These are phyloP conservation scores for Fopius arisanus DNA, from an alignment of 1,140 invertebrate species.

Conservation along the genomic window DNA sequence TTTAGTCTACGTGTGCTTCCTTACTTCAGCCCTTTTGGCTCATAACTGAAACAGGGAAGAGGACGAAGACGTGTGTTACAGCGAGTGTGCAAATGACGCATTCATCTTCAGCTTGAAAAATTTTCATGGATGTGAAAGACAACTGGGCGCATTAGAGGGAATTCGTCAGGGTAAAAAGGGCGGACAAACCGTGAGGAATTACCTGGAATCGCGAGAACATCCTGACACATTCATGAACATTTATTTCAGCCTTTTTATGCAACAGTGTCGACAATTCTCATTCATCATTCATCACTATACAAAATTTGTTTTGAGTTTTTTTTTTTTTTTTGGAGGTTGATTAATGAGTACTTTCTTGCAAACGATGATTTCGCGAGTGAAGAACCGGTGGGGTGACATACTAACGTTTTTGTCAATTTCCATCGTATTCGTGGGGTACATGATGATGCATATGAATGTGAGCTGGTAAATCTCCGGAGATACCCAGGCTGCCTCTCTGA, in stretches of 20 bases:
- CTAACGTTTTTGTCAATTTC: constrained; percentile 39
- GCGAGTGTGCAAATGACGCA: background rate
- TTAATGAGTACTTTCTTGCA: background rate
- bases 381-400: background rate
- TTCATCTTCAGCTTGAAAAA: background rate
- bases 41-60: background rate
- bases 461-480: constrained; percentile 59
- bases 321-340: background rate
- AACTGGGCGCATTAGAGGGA: background rate
- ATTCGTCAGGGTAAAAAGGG: background rate
- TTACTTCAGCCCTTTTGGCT: background rate
- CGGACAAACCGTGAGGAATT: background rate
- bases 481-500: constrained; percentile 60
- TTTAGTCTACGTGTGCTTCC: background rate
- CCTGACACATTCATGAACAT: background rate
- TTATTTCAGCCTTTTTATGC: background rate
- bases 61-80: background rate
- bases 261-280: background rate
- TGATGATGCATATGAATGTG: constrained; percentile 63
- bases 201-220: background rate
- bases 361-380: background rate
- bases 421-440: constrained; percentile 54
- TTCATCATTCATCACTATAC: background rate
- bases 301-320: background rate
- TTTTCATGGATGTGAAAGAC: background rate